Conservation (phyloP, 1,140 invertebrate species). For the Coenobita brevimanus region DNA sequence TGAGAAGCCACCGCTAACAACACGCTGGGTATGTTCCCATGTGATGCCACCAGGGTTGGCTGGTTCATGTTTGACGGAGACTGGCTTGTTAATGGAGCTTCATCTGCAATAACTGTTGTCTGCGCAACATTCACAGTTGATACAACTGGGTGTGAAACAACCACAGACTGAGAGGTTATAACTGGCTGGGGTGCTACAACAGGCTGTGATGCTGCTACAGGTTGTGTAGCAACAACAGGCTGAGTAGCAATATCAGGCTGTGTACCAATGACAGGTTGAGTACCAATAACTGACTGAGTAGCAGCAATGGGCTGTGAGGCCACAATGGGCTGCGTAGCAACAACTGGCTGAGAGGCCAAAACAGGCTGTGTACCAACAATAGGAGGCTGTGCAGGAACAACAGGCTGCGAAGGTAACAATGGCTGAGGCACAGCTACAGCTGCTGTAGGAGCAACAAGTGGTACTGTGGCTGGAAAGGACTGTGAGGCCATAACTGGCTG, state of each 20-base stretch:
- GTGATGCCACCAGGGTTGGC: too few species aligned
- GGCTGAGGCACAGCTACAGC: neutral
- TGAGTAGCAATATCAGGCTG: neutral
- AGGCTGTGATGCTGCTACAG: slow-evolving; percentile 28
- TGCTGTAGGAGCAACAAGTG: slow-evolving; percentile 11
- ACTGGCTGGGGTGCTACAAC: slow-evolving; percentile 8
- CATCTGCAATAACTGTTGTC: neutral
- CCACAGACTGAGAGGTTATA: neutral
- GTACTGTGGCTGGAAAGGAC: slow-evolving; percentile 13
- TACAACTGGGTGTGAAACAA: neutral
- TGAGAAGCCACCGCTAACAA: neutral
- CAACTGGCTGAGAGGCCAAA: slow-evolving; percentile 22
- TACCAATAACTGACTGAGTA: slow-evolving; percentile 2
- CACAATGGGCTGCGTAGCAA: slow-evolving; percentile 22
- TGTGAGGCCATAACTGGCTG: slow-evolving; percentile 27
- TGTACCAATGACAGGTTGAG: slow-evolving; percentile 16
- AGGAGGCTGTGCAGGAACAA: slow-evolving; percentile 4
- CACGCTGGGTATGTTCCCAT: too few species aligned
- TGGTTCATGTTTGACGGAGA: neutral
- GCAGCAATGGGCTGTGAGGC: slow-evolving; percentile 22
- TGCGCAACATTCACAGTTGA: neutral
- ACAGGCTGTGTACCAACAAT: slow-evolving; percentile 12
- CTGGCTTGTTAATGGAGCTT: neutral
- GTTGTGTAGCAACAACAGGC: slow-evolving; percentile 18
- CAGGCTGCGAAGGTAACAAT: slow-evolving; percentile 14